A percentile compares a stretch with the other conserved stretches of the same genome.
These are phyloP conservation scores for Toxotes jaculatrix DNA, from an alignment of 2,113 vertebrate species.

Conservation along the genomic window DNA sequence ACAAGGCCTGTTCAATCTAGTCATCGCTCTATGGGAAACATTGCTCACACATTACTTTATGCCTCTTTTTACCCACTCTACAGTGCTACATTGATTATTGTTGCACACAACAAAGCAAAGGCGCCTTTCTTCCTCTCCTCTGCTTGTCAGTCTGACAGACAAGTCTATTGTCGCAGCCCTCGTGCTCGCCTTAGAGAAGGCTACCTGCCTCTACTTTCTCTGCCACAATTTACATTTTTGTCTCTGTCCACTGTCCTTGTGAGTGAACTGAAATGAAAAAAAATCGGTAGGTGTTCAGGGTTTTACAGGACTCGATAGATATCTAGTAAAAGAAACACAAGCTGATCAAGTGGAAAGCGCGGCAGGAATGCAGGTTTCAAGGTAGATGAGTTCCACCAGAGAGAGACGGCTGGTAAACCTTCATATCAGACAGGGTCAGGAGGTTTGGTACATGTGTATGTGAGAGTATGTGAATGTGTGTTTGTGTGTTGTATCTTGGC, in stretches of 20 bases:
- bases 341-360: slow-evolving; percentile 38
- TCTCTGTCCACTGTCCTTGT: slow-evolving; percentile 23
- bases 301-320: slow-evolving; percentile 51
- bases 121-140: not conserved
- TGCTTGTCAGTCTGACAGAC: slow-evolving; percentile 28
- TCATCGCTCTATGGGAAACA: slow-evolving; percentile 24
- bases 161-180: slow-evolving; percentile 27
- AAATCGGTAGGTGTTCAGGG: not conserved
- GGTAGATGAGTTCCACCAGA: slow-evolving; percentile 64
- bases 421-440: slow-evolving; percentile 70
- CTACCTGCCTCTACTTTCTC: slow-evolving; percentile 1
- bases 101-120: slow-evolving; percentile 28
- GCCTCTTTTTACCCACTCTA: not conserved
- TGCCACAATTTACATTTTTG: not conserved
- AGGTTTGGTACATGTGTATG: slow-evolving; percentile 18
- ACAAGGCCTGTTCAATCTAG: slow-evolving; percentile 25
- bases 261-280: slow-evolving; percentile 26
- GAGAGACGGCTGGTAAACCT: slow-evolving; percentile 62
- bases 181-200: not conserved
- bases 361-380: slow-evolving; percentile 46
- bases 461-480: slow-evolving; percentile 5
- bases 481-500: slow-evolving; percentile 17
- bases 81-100: slow-evolving; percentile 4
- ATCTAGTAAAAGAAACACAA: slow-evolving; percentile 50
- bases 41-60: slow-evolving; percentile 17